Evolutionary conservation across 2,888 invertebrate genomes (phyloP).

Genomic region (Agrilus biguttatus): DNA sequence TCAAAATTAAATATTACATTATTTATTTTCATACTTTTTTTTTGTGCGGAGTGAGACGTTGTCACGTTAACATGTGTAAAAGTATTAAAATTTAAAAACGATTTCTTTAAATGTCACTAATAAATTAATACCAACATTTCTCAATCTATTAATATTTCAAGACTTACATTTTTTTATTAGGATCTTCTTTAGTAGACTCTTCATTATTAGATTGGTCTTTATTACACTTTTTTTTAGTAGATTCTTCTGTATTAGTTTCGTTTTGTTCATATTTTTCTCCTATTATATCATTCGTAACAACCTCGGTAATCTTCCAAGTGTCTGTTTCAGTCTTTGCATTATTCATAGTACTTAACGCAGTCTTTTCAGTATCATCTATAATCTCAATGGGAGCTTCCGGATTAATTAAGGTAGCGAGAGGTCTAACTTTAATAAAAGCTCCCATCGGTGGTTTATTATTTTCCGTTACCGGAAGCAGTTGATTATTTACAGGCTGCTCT

Average conservation of each 20-base stretch:
- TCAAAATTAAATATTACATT: no score
- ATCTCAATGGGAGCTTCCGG: constrained; percentile 5
- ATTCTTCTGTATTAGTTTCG: neutral
- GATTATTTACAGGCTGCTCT: neutral
- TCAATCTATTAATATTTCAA: no score
- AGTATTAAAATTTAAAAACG: no score
- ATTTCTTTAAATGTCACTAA: no score
- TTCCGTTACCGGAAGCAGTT: neutral
- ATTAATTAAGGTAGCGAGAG: constrained; percentile 5
- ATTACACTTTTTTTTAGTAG: neutral
- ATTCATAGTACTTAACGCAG: constrained; percentile 15
- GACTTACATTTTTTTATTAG: no score
- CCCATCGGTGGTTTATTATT: neutral
- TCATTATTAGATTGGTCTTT: neutral
- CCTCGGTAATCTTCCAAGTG: constrained; percentile 14
- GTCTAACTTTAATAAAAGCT: constrained; percentile 6
- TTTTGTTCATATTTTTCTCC: no score
- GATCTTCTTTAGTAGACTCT: no score
- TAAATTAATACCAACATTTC: no score
- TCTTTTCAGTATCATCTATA: neutral
- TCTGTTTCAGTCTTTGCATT: constrained; percentile 27
- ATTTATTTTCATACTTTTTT: no score
- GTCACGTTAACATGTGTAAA: no score
- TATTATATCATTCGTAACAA: neutral
- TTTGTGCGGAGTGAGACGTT: no score